Percentiles rank a stretch among this genome's conserved stretches.
Conservation (phyloP, 2,113 vertebrate species). For the Pomatostomus ruficeps region DNA sequence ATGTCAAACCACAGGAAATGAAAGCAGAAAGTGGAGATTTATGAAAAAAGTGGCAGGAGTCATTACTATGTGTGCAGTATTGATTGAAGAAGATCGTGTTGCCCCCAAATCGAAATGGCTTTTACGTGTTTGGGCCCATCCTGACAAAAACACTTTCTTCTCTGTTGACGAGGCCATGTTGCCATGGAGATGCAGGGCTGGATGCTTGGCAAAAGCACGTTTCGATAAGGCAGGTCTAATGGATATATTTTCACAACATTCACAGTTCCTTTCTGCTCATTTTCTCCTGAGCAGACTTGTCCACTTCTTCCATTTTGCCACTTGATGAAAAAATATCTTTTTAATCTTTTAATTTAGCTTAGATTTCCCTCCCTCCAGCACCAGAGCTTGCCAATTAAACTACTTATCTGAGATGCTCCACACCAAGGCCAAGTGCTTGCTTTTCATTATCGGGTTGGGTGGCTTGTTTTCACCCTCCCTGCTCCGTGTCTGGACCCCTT, state of each 20-base stretch:
- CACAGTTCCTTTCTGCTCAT: conserved; percentile 64
- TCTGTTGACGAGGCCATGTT: conserved; percentile 65
- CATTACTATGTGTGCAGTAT: conserved; percentile 65
- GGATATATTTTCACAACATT: conserved; percentile 69
- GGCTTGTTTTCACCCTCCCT: conserved; percentile 31
- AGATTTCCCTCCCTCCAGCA: conserved; percentile 53
- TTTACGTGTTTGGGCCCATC: conserved; percentile 69
- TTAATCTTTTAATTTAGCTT: conserved; percentile 70
- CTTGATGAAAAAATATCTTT: conserved; percentile 65
- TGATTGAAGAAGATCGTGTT: conserved; percentile 68
- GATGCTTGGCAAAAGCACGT: conserved; percentile 64
- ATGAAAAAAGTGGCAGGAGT: conserved; percentile 57
- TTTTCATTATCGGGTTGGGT: conserved; percentile 51
- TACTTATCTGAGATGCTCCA: conserved; percentile 55
- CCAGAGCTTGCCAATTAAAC: conserved; percentile 58
- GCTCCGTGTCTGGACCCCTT: conserved; percentile 5
- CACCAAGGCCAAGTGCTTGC: conserved; percentile 32
- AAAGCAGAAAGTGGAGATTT: conserved; percentile 63
- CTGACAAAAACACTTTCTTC: conserved; percentile 68
- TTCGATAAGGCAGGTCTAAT: conserved; percentile 69
- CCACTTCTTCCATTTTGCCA: conserved; percentile 64
- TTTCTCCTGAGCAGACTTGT: conserved; percentile 58
- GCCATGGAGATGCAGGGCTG: conserved; percentile 67
- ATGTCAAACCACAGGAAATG: conserved; percentile 63
- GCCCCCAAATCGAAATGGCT: conserved; percentile 68